A percentile compares a stretch with the other conserved stretches of the same genome.
phyloP scores from a whole-genome alignment of 2,113 vertebrate genomes.

The Nesoenas mayeri region DNA sequence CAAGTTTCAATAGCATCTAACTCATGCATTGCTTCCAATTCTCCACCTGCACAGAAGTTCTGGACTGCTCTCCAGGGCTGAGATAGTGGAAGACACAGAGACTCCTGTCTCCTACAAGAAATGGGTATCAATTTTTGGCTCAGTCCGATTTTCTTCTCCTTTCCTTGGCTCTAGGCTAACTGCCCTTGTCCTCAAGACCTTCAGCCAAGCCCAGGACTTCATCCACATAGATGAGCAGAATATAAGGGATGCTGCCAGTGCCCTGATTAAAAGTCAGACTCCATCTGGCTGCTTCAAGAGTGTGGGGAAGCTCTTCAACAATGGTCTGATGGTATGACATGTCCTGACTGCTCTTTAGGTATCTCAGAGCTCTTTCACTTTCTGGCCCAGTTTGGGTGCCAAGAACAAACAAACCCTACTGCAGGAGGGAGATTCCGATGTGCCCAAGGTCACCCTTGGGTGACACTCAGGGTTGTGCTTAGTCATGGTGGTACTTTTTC shows the following conservation, averaged over 20 bases:
- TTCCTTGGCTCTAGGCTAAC: slow-evolving; percentile 66
- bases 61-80: background rate
- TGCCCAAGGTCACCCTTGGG: background rate
- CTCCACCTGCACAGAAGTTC: background rate
- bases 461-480: background rate
- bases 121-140: background rate
- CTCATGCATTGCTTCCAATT: background rate
- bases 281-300: slow-evolving; percentile 70
- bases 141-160: background rate
- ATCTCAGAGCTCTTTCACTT: background rate
- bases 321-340: slow-evolving; percentile 69
- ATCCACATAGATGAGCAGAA: slow-evolving; percentile 70
- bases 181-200: slow-evolving; percentile 75
- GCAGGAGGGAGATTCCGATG: background rate
- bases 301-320: slow-evolving; percentile 73
- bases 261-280: slow-evolving; percentile 44
- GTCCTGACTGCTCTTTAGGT: background rate
- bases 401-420: background rate
- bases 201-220: slow-evolving; percentile 65
- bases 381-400: background rate
- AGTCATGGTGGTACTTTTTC: background rate
- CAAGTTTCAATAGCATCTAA: background rate
- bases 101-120: background rate
- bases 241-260: slow-evolving; percentile 57
- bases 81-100: background rate